These are phyloP conservation scores for Rhynchomys soricoides DNA, from an alignment of 2,113 vertebrate species.

Conservation along the genomic window DNA sequence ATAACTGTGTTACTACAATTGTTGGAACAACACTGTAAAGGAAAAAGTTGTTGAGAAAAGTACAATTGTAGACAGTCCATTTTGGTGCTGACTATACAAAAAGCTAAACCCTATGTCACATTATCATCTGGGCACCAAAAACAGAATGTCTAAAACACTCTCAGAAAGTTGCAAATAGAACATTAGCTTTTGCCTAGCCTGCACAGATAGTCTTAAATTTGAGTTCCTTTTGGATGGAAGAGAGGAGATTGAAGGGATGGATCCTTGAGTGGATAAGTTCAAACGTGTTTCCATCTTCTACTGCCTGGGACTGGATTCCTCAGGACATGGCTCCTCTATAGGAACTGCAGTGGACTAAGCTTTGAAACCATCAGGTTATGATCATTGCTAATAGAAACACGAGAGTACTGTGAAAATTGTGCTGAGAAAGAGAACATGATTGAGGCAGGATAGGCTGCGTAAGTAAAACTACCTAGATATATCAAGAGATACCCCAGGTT, in stretches of 20 bases:
- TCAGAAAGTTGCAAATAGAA: neutral
- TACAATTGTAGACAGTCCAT: neutral
- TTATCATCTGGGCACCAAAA: neutral
- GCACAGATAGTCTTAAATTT: slow-evolving; percentile 10
- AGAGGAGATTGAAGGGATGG: neutral
- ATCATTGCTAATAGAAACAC: neutral
- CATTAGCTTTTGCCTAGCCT: neutral
- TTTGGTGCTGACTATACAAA: neutral
- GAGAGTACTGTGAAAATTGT: neutral
- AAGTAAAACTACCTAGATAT: slow-evolving; percentile 17
- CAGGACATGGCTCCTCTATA: neutral
- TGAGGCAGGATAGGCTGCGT: neutral
- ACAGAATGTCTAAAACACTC: neutral
- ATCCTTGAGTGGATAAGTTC: neutral
- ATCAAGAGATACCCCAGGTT: slow-evolving; percentile 44
- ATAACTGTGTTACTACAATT: neutral
- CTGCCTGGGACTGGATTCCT: neutral
- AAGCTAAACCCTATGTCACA: neutral
- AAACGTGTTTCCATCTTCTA: neutral
- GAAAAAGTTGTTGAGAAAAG: neutral
- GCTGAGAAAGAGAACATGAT: neutral
- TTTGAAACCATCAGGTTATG: neutral
- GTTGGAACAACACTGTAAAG: neutral
- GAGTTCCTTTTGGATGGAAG: neutral
- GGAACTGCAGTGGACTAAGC: neutral